A percentile compares a stretch with the other conserved stretches of the same genome.
These are phyloP conservation scores for Megalurothrips usitatus DNA, from an alignment of 2,888 invertebrate species.

Conservation along the genomic window DNA sequence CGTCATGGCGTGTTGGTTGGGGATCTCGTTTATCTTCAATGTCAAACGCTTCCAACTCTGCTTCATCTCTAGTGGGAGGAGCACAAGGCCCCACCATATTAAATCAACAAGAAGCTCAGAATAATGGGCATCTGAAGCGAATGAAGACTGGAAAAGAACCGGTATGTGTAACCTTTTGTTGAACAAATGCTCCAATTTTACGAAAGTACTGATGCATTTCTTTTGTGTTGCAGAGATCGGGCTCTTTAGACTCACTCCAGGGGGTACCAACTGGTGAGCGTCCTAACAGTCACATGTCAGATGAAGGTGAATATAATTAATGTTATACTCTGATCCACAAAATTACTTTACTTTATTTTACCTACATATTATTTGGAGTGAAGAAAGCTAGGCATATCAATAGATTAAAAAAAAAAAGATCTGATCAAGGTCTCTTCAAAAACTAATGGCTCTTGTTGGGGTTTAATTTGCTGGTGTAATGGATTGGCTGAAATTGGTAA, in stretches of 20 bases:
- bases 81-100: slow-evolving; percentile 35
- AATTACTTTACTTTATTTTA: no score
- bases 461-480: neutral
- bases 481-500: no score
- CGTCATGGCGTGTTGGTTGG: slow-evolving; percentile 11
- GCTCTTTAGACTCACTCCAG: slow-evolving; percentile 56
- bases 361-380: no score
- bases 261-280: slow-evolving; percentile 46
- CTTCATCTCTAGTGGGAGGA: neutral
- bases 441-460: neutral
- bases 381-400: no score
- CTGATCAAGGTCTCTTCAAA: neutral
- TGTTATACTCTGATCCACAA: neutral
- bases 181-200: neutral
- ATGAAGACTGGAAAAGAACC: slow-evolving; percentile 47
- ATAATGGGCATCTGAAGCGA: slow-evolving; percentile 47
- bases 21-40: neutral
- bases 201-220: slow-evolving; percentile 28
- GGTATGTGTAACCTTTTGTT: slow-evolving; percentile 38
- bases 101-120: slow-evolving; percentile 41
- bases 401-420: no score
- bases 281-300: slow-evolving; percentile 46
- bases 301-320: slow-evolving; percentile 46
- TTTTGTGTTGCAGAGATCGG: slow-evolving; percentile 45
- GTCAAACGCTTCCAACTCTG: neutral